Conservation (phyloP, 92 coral and sea anemone species). For the Muricea muricata region DNA sequence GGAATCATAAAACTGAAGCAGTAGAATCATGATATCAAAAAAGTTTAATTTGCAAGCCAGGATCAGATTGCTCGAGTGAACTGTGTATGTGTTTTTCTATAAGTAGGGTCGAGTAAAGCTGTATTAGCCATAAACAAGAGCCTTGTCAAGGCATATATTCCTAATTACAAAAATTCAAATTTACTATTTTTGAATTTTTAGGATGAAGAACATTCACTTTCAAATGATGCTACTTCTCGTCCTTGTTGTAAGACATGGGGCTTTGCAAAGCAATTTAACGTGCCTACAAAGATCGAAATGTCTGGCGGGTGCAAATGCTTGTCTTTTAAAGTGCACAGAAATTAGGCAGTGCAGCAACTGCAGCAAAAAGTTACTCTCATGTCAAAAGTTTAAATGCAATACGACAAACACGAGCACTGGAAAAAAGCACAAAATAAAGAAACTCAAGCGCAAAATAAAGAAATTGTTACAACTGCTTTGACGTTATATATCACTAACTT, state of each 20-base stretch:
- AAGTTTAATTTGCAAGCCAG: no score
- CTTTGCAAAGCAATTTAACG: background rate
- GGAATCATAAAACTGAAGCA: no score
- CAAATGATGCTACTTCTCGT: background rate
- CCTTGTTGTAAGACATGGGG: background rate
- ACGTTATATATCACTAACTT: background rate
- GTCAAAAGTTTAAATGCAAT: background rate
- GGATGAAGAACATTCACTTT: background rate
- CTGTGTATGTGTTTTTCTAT: no score
- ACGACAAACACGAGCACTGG: background rate
- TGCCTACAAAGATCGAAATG: background rate
- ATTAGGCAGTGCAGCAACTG: background rate
- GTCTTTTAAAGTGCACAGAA: background rate
- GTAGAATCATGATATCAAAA: no score
- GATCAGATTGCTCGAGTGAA: no score
- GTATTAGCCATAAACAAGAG: no score
- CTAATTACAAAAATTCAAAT: background rate
- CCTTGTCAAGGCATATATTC: no score
- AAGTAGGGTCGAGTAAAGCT: no score
- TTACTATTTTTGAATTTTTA: background rate
- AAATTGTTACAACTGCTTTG: constrained; percentile 1
- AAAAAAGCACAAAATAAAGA: background rate
- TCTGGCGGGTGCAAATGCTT: background rate
- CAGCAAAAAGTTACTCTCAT: background rate
- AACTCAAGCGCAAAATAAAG: constrained; percentile 8